Evolutionary conservation across 2,888 invertebrate genomes (phyloP).

Genomic region (Crepidodera aurea): DNA sequence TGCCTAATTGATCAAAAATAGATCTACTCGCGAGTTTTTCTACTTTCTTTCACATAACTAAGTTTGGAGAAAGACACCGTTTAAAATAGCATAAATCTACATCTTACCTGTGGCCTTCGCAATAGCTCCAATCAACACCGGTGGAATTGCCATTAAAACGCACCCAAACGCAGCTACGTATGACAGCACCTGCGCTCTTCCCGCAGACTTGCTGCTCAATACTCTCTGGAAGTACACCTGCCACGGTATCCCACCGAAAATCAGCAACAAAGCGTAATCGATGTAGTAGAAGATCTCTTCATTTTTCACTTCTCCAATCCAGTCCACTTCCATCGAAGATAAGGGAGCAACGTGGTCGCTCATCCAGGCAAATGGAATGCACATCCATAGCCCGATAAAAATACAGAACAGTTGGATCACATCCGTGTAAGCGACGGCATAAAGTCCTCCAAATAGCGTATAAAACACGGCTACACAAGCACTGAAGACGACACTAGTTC

Average conservation of each 20-base stretch:
- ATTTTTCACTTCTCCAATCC: slow-evolving; percentile 83
- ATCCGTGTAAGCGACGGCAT: slow-evolving; percentile 98
- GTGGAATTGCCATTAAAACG: slow-evolving; percentile 96
- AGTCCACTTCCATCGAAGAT: slow-evolving; percentile 83
- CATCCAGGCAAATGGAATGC: slow-evolving; percentile 94
- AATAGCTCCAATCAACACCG: slow-evolving; percentile 95
- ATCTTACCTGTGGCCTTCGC: slow-evolving; percentile 89
- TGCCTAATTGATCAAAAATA: too few relatives aligned
- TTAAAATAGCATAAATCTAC: too few relatives aligned
- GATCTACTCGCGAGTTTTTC: too few relatives aligned
- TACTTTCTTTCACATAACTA: too few relatives aligned
- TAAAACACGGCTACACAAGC: slow-evolving; percentile 97
- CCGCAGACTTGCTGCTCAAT: slow-evolving; percentile 93
- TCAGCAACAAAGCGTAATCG: slow-evolving; percentile 86
- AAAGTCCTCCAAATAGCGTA: slow-evolving; percentile 96
- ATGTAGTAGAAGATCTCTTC: slow-evolving; percentile 82
- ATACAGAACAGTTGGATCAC: slow-evolving; percentile 98
- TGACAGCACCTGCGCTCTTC: slow-evolving; percentile 90
- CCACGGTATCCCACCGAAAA: slow-evolving; percentile 98
- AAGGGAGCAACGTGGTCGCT: slow-evolving; percentile 86
- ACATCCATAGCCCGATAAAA: slow-evolving; percentile 97
- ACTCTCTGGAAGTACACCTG: slow-evolving; percentile 99
- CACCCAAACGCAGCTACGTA: slow-evolving; percentile 97
- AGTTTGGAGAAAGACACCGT: too few relatives aligned
- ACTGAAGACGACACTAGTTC: slow-evolving; percentile 91